Evolutionary conservation across 2,113 vertebrate genomes (phyloP).

Genomic region (Dipodomys ordii): DNA sequence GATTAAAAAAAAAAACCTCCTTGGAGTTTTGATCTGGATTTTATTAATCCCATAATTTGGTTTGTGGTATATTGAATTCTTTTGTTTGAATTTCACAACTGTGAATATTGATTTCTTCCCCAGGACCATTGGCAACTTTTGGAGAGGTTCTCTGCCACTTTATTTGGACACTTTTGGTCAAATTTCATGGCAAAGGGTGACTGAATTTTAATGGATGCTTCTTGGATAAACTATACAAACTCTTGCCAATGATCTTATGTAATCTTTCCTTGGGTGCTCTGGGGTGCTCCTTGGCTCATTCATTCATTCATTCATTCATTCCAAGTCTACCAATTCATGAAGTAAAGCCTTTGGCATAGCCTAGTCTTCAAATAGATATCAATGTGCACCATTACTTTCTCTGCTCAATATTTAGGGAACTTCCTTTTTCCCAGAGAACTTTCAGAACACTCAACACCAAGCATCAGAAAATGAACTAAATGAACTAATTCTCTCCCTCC

Average conservation of each 20-base stretch:
- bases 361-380: background rate
- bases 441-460: background rate
- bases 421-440: background rate
- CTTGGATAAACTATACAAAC: background rate
- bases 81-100: slow-evolving; percentile 44
- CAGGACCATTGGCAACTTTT: background rate
- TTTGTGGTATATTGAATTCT: slow-evolving; percentile 55
- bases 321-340: background rate
- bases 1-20: background rate
- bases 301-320: background rate
- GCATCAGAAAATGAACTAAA: no score
- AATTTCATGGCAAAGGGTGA: background rate
- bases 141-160: background rate
- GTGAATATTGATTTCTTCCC: slow-evolving; percentile 58
- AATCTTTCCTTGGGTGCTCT: background rate
- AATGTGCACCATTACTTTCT: background rate
- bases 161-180: slow-evolving; percentile 16
- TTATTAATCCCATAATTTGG: slow-evolving; percentile 71
- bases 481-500: no score
- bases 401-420: background rate
- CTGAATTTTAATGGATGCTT: slow-evolving; percentile 11
- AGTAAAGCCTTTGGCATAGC: background rate
- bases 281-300: background rate
- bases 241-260: background rate
- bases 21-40: slow-evolving; percentile 60